Evolutionary conservation across 2,797 vertebrate species (phyloP).

Genomic region (Delichon dasypus): DNA sequence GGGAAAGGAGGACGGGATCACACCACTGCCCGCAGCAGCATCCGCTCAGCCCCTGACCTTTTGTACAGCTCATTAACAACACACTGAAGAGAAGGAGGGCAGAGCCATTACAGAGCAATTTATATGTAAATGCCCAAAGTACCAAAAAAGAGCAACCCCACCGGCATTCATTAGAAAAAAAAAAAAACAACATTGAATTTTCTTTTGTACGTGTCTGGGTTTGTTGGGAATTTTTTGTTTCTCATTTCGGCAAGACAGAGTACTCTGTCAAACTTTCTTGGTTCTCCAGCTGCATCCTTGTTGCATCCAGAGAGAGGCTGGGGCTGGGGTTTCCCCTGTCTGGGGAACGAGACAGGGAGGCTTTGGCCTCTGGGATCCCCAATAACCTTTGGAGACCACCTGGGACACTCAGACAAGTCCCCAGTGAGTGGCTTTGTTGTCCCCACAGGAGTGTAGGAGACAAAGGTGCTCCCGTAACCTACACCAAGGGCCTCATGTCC

Average conservation of each 20-base stretch:
- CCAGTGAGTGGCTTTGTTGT: neutral
- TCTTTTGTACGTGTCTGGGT: neutral
- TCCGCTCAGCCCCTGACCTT: conserved; percentile 54
- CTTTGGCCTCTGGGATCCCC: neutral
- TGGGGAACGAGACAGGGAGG: accelerated
- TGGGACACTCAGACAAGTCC: neutral
- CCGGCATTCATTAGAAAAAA: neutral
- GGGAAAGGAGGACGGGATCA: neutral
- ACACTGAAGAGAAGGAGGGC: conserved; percentile 65
- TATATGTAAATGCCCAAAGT: conserved; percentile 77
- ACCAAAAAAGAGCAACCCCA: conserved; percentile 55
- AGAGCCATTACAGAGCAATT: conserved; percentile 74
- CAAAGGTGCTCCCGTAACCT: neutral
- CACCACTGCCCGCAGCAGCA: neutral
- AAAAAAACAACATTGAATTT: neutral
- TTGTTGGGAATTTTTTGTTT: neutral
- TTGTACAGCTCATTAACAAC: conserved; percentile 70
- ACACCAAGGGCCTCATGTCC: accelerated
- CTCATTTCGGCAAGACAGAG: neutral
- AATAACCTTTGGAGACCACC: neutral
- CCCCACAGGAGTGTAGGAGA: accelerated
- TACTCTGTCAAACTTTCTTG: neutral
- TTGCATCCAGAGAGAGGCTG: neutral
- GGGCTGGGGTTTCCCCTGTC: neutral
- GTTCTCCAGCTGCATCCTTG: neutral